Percentiles rank a stretch among this genome's conserved stretches.
Evolutionary conservation across 2,113 vertebrate genomes (phyloP).

Genomic region (Cochlearius cochlearius): DNA sequence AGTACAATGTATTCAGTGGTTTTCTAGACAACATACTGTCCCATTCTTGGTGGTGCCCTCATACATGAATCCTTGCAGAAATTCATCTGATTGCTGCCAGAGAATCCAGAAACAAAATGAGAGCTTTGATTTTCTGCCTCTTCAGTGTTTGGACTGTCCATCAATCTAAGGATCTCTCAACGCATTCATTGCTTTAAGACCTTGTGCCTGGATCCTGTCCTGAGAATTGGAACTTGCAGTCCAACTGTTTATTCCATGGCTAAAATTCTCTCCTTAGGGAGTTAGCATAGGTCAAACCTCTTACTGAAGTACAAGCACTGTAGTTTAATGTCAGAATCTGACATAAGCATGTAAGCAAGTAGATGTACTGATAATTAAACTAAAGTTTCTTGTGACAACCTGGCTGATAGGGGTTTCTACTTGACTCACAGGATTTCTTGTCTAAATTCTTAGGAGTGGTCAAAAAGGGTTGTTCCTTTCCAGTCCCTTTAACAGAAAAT

Average conservation of each 20-base stretch:
- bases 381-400: not conserved
- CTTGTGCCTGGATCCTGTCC: not conserved
- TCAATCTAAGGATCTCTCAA: not conserved
- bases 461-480: not conserved
- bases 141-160: not conserved
- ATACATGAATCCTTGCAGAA: not conserved
- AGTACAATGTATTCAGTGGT: rapidly evolving
- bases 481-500: not conserved
- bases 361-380: not conserved
- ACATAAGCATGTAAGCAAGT: not conserved
- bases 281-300: not conserved
- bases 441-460: not conserved
- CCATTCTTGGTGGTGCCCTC: not conserved
- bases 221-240: not conserved
- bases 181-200: not conserved
- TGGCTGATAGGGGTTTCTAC: not conserved
- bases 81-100: not conserved
- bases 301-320: not conserved
- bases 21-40: not conserved
- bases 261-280: not conserved
- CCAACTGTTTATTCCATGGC: not conserved
- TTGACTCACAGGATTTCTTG: not conserved
- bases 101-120: not conserved
- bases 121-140: not conserved
- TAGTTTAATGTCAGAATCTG: not conserved